These are phyloP conservation scores for Zosterops borbonicus DNA, from an alignment of 2,113 vertebrate genomes.

Conservation along the genomic window DNA sequence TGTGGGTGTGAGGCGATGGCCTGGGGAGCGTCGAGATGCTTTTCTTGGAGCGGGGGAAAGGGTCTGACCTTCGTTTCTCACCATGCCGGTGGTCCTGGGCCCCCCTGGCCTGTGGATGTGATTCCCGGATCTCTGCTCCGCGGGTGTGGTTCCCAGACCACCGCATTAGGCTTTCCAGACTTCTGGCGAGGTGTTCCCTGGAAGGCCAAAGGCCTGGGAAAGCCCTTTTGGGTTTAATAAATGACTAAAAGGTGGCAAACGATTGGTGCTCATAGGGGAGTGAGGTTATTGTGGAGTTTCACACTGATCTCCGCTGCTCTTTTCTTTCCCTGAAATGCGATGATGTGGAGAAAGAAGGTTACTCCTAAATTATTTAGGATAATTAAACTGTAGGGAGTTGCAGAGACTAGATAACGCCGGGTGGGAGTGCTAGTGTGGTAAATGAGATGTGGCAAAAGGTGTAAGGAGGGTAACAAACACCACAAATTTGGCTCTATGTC, in stretches of 20 bases:
- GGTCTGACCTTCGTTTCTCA: neutral
- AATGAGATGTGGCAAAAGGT: accelerated
- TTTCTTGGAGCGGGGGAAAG: too few species aligned
- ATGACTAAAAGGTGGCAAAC: neutral
- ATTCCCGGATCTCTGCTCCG: accelerated
- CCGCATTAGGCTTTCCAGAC: accelerated
- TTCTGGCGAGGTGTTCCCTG: accelerated
- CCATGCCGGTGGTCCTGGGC: accelerated
- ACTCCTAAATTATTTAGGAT: neutral
- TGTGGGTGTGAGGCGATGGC: accelerated
- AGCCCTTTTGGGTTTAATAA: neutral
- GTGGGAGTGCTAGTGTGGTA: neutral
- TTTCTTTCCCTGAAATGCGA: neutral
- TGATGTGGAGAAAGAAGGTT: neutral
- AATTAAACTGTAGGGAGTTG: neutral
- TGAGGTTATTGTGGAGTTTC: neutral
- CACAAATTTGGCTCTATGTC: accelerated
- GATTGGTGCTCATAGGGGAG: accelerated
- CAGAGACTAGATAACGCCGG: neutral
- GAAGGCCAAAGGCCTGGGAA: neutral
- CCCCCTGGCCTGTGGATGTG: accelerated
- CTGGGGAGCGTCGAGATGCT: accelerated
- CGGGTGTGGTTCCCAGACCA: accelerated
- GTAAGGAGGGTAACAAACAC: neutral
- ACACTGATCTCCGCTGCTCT: neutral